Evolutionary conservation across 2,888 invertebrate species (phyloP).

Genomic region (Cryptops parisi): DNA sequence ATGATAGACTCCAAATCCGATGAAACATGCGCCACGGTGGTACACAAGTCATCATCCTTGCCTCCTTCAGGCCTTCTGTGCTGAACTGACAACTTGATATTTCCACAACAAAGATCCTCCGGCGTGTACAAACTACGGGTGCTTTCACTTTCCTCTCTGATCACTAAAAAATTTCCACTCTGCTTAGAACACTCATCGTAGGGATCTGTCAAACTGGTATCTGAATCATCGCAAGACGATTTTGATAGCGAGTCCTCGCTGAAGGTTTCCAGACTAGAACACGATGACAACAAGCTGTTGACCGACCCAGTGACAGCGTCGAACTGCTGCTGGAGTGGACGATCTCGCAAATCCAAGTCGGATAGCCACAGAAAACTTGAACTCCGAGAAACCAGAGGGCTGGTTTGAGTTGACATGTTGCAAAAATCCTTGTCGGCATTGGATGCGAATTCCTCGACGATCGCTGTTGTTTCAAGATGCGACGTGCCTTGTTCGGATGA

Average conservation of each 20-base stretch:
- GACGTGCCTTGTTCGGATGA: not conserved
- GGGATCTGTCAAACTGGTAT: too few species aligned
- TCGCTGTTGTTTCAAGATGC: not conserved
- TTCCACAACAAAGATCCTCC: too few species aligned
- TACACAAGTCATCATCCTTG: too few species aligned
- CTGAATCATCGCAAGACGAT: not conserved
- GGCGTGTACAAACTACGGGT: too few species aligned
- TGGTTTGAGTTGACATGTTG: not conserved
- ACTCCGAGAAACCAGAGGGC: not conserved
- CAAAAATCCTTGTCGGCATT: not conserved
- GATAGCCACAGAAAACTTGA: slow-evolving; percentile 1
- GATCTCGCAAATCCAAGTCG: not conserved
- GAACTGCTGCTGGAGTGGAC: not conserved
- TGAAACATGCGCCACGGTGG: too few species aligned
- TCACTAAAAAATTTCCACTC: too few species aligned
- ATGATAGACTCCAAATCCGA: too few species aligned
- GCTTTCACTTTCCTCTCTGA: too few species aligned
- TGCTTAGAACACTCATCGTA: too few species aligned
- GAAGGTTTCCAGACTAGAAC: not conserved
- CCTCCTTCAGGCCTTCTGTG: too few species aligned
- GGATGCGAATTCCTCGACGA: not conserved
- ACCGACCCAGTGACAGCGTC: not conserved
- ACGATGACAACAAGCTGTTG: not conserved
- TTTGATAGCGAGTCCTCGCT: not conserved
- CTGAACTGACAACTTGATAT: too few species aligned